Conservation (phyloP, 2,797 vertebrate genomes). For the Clarias pachynema region DNA sequence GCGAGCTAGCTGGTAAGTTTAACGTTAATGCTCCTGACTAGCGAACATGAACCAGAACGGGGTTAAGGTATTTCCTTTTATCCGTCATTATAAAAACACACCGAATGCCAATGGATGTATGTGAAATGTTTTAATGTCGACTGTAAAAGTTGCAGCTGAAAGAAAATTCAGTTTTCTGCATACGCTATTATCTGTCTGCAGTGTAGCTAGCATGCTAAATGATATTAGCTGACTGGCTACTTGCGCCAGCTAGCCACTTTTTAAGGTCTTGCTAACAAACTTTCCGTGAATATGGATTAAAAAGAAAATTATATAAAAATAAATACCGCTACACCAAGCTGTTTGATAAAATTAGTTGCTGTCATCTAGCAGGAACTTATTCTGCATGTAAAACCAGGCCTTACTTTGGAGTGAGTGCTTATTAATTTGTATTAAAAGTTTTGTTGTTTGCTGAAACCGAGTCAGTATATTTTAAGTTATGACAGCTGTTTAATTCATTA, state of each 20-base stretch:
- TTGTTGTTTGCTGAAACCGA: not conserved
- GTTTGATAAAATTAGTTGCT: not conserved
- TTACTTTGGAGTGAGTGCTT: not conserved
- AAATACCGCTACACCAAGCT: not conserved
- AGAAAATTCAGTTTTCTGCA: not conserved
- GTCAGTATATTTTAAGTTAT: not conserved
- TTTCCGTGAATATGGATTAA: not conserved
- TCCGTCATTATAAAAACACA: not conserved
- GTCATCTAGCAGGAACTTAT: not conserved
- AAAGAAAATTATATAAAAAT: not conserved
- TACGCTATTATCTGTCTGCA: not conserved
- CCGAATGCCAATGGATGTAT: not conserved
- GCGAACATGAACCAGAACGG: not conserved
- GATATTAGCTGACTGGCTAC: not conserved
- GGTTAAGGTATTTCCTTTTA: not conserved
- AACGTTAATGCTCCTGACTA: slow-evolving; percentile 24
- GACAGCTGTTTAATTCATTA: not conserved
- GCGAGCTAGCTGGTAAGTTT: slow-evolving; percentile 20
- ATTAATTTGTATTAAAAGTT: not conserved
- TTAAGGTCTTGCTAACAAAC: slow-evolving; percentile 5
- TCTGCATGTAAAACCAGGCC: not conserved
- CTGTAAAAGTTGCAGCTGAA: not conserved
- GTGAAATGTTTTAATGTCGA: not conserved
- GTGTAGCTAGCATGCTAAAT: not conserved
- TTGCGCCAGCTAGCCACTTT: not conserved